phyloP scores from a whole-genome alignment of 2,113 vertebrate genomes.

The Pavo muticus region DNA sequence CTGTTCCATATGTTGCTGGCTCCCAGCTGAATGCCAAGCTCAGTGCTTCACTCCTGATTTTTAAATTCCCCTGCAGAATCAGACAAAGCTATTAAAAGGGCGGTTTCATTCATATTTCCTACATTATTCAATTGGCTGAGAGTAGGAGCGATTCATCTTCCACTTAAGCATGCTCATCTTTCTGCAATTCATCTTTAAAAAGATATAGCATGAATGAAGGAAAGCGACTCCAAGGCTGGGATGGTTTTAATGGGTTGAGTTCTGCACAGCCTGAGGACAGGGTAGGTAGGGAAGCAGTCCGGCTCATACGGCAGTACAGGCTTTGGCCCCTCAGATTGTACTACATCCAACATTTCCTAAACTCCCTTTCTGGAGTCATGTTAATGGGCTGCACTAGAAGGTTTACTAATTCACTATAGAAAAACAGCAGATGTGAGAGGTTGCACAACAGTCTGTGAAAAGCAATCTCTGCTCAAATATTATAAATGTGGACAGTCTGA shows the following conservation, averaged over 20 bases:
- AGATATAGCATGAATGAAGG: background rate
- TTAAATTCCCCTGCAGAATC: conserved; percentile 4
- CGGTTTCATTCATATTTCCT: conserved; percentile 51
- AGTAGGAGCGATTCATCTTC: conserved; percentile 19
- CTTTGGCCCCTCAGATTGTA: background rate
- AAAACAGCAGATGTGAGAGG: background rate
- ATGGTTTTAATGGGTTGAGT: background rate
- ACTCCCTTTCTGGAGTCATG: background rate
- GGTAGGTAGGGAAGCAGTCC: background rate
- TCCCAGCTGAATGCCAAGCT: conserved; percentile 1
- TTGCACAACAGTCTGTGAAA: background rate
- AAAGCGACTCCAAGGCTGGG: background rate
- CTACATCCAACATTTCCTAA: background rate
- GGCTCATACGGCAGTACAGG: background rate
- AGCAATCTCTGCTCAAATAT: background rate
- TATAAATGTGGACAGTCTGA: conserved; percentile 8
- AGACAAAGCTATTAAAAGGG: conserved; percentile 35
- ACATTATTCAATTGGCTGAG: conserved; percentile 43
- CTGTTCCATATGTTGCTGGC: conserved; percentile 26
- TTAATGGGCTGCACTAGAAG: background rate
- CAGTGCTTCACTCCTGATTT: background rate
- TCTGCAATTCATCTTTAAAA: background rate
- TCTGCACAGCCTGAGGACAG: background rate
- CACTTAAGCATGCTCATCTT: background rate
- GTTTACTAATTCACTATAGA: background rate